Percentiles rank a stretch among this genome's conserved stretches.
Evolutionary conservation across 1,140 invertebrate species (phyloP).

Genomic region (Neodiprion lecontei): DNA sequence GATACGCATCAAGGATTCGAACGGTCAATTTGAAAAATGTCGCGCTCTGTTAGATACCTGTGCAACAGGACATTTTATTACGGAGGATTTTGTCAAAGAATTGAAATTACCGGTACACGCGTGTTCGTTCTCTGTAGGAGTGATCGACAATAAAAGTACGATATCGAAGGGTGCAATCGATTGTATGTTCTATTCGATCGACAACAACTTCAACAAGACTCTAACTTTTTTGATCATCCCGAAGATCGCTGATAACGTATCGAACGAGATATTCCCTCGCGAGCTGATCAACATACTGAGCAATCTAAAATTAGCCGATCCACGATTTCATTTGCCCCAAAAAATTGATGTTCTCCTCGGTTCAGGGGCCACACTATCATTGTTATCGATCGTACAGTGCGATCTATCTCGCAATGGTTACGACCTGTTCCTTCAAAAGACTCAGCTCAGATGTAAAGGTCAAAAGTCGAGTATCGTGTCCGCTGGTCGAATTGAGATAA

Average conservation of each 20-base stretch:
- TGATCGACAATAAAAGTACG: slow-evolving; percentile 2
- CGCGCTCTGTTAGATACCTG: slow-evolving; percentile 21
- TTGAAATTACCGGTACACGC: slow-evolving; percentile 1
- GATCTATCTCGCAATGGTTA: slow-evolving; percentile 26
- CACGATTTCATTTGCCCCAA: slow-evolving; percentile 34
- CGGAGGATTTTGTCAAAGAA: slow-evolving; percentile 8
- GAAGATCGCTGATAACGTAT: slow-evolving; percentile 8
- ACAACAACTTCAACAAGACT: slow-evolving; percentile 16
- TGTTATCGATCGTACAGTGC: slow-evolving; percentile 38
- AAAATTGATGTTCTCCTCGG: slow-evolving; percentile 39
- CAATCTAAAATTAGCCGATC: slow-evolving; percentile 35
- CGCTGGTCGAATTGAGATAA: neutral
- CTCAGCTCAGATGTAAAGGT: slow-evolving; percentile 40
- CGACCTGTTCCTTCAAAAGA: slow-evolving; percentile 38
- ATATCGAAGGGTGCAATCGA: slow-evolving; percentile 2
- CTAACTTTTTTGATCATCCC: slow-evolving; percentile 22
- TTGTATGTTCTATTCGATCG: slow-evolving; percentile 8
- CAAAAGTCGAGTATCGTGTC: slow-evolving; percentile 14
- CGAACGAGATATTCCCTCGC: slow-evolving; percentile 1
- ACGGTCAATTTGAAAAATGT: slow-evolving; percentile 11
- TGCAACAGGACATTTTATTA: slow-evolving; percentile 23
- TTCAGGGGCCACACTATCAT: slow-evolving; percentile 33
- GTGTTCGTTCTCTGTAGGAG: slow-evolving; percentile 7
- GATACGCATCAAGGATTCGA: slow-evolving; percentile 19
- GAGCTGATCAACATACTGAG: slow-evolving; percentile 17